Conservation (phyloP, 2,113 vertebrate genomes). For the Chlamydotis undulata region DNA sequence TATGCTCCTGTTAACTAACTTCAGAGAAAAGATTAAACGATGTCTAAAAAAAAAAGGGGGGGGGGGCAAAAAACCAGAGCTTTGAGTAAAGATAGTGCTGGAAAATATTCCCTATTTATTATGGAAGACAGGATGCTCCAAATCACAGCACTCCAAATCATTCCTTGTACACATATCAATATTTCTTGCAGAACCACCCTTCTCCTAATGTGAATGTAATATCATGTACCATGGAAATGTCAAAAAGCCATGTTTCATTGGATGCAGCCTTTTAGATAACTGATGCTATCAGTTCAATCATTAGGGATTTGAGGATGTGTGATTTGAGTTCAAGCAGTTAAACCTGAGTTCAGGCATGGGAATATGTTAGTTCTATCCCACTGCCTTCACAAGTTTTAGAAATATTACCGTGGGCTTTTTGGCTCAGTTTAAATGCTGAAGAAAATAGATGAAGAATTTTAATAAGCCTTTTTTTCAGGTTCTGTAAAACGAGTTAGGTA, state of each 20-base stretch:
- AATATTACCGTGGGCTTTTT: neutral
- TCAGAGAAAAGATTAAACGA: neutral
- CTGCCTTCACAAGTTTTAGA: neutral
- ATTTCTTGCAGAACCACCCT: neutral
- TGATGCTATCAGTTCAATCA: neutral
- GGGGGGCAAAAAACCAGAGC: neutral
- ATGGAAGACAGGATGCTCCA: neutral
- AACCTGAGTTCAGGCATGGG: neutral
- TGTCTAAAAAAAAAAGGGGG: neutral
- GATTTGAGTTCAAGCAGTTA: neutral
- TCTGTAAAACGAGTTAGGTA: neutral
- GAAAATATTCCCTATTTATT: neutral
- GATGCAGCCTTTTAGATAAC: neutral
- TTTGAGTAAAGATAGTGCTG: neutral
- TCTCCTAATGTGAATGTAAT: neutral
- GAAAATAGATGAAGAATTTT: neutral
- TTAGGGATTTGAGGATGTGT: neutral
- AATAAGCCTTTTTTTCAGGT: neutral
- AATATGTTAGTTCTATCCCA: neutral
- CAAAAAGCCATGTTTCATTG: neutral
- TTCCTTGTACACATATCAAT: neutral
- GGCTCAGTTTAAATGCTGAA: neutral
- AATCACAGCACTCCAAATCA: neutral
- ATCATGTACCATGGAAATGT: neutral
- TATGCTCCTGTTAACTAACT: neutral